Conservation (phyloP, 2,888 invertebrate species). For the Tenthredo livida region DNA sequence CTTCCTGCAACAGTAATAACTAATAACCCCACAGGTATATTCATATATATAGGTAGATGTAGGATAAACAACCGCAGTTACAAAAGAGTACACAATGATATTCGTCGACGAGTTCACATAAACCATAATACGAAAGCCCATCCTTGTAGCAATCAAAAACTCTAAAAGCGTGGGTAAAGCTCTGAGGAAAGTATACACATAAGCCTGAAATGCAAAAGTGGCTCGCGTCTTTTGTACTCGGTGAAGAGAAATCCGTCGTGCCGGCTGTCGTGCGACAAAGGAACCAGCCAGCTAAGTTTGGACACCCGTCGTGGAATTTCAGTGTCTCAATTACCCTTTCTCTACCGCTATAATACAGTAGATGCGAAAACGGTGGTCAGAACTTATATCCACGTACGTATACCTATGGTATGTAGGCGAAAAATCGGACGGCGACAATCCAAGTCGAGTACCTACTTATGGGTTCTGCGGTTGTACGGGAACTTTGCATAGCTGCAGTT, state of each 20-base stretch:
- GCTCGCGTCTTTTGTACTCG: slow-evolving; percentile 30
- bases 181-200: slow-evolving; percentile 2
- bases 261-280: slow-evolving; percentile 42
- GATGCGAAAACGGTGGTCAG: slow-evolving; percentile 36
- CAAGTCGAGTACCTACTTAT: neutral
- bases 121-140: neutral
- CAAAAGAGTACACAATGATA: neutral
- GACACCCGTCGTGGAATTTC: slow-evolving; percentile 51
- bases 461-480: neutral
- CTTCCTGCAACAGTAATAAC: neutral
- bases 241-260: slow-evolving; percentile 41
- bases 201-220: slow-evolving; percentile 42
- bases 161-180: slow-evolving; percentile 29
- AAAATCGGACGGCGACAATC: neutral
- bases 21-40: neutral
- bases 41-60: neutral
- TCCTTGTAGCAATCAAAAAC: slow-evolving; percentile 33
- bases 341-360: neutral
- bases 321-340: slow-evolving; percentile 49
- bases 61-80: neutral
- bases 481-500: neutral
- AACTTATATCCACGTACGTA: neutral
- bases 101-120: neutral
- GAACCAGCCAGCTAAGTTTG: slow-evolving; percentile 40
- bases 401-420: too few species aligned